These are phyloP conservation scores for Zaprionus lineosus DNA, from an alignment of 2,888 invertebrate genomes.

Conservation along the genomic window DNA sequence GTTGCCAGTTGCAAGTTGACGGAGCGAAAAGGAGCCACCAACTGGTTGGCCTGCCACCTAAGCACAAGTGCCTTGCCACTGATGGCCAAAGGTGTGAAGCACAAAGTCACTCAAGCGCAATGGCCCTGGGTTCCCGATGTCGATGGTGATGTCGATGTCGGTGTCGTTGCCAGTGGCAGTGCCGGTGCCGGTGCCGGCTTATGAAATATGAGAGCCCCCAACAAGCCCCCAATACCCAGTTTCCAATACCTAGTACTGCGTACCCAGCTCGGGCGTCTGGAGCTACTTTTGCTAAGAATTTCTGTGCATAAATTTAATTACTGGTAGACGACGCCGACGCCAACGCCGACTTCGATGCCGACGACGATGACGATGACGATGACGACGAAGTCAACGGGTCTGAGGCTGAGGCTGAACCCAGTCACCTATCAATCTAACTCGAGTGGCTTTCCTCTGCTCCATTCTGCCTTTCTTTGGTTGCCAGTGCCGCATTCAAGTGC, in stretches of 20 bases:
- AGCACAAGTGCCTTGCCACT: slow-evolving; percentile 55
- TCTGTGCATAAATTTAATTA: slow-evolving; percentile 79
- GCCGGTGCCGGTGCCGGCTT: slow-evolving; percentile 57
- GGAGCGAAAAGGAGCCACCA: slow-evolving; percentile 41
- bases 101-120: slow-evolving; percentile 73
- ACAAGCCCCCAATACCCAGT: background rate
- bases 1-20: too few relatives aligned
- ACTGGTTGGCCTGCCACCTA: slow-evolving; percentile 37
- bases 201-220: slow-evolving; percentile 71
- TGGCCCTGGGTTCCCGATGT: slow-evolving; percentile 45
- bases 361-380: slow-evolving; percentile 12
- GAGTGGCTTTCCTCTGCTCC: slow-evolving; percentile 68
- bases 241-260: background rate
- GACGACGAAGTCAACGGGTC: slow-evolving; percentile 36
- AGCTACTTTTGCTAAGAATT: slow-evolving; percentile 70
- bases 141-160: too few relatives aligned
- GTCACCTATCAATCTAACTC: slow-evolving; percentile 81
- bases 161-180: too few relatives aligned
- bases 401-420: slow-evolving; percentile 68
- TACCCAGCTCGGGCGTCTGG: slow-evolving; percentile 24
- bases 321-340: slow-evolving; percentile 48
- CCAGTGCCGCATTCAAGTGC: slow-evolving; percentile 68
- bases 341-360: background rate
- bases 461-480: slow-evolving; percentile 61
- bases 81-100: slow-evolving; percentile 72